Evolutionary conservation across 2,888 invertebrate genomes (phyloP).

Genomic region (Ichneumoninae sp.): DNA sequence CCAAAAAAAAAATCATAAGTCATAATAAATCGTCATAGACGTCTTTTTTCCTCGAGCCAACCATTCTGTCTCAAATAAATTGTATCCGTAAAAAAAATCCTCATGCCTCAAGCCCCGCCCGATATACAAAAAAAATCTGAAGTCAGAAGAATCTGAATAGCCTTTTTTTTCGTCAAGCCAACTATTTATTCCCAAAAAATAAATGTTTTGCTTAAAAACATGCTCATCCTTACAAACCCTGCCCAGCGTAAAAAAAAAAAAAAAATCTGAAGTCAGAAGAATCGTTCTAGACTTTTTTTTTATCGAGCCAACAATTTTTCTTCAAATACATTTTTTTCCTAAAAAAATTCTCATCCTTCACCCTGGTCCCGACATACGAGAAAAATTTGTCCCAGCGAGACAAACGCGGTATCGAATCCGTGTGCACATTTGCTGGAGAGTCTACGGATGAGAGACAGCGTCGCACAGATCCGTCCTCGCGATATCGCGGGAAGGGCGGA

Average conservation of each 20-base stretch:
- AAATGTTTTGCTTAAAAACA: not conserved
- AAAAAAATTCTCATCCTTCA: not conserved
- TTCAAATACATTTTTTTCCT: too few relatives aligned
- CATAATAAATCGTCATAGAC: not conserved
- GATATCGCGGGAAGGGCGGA: slow-evolving; percentile 41
- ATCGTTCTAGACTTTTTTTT: too few relatives aligned
- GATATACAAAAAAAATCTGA: too few relatives aligned
- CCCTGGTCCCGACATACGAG: not conserved
- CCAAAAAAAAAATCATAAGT: not conserved
- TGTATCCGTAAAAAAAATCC: not conserved
- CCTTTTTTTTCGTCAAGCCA: too few relatives aligned
- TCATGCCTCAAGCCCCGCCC: too few relatives aligned
- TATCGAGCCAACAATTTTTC: too few relatives aligned
- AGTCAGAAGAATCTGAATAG: too few relatives aligned
- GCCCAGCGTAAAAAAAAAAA: too few relatives aligned
- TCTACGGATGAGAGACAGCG: slow-evolving; percentile 21
- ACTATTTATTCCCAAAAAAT: too few relatives aligned
- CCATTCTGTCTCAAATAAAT: not conserved
- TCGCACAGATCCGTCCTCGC: slow-evolving; percentile 41
- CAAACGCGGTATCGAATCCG: not conserved
- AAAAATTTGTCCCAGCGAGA: not conserved
- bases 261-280: too few relatives aligned
- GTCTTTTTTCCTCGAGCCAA: not conserved
- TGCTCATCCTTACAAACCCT: too few relatives aligned
- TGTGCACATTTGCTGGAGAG: slow-evolving; percentile 2